phyloP scores from a whole-genome alignment of 1,140 invertebrate genomes.

The Macrosteles quadrilineatus region DNA sequence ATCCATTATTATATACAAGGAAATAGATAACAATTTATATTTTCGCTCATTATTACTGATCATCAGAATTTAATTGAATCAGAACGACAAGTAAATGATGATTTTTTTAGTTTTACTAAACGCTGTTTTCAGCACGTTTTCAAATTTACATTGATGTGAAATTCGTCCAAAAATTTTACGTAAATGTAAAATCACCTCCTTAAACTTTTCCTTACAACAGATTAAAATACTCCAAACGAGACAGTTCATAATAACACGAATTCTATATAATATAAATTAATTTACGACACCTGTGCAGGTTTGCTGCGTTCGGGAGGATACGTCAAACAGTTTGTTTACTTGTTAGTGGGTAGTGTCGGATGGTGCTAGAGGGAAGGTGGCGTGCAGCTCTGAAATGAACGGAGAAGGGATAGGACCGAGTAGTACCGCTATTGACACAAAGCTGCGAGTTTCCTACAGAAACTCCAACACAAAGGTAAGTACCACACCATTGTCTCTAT shows the following conservation, averaged over 20 bases:
- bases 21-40: no score
- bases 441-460: neutral
- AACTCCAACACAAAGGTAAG: neutral
- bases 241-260: neutral
- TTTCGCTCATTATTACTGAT: no score
- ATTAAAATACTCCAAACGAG: neutral
- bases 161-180: neutral
- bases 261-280: no score
- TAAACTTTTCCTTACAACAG: neutral
- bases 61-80: no score
- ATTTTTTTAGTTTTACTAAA: neutral
- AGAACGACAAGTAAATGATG: neutral
- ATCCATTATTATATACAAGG: no score
- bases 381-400: conserved; percentile 4
- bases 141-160: neutral
- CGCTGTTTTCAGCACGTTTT: neutral
- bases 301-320: no score
- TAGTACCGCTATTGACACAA: conserved; percentile 21
- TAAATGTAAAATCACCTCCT: neutral
- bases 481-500: neutral
- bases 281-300: no score
- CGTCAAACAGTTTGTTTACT: no score
- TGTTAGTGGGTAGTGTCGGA: neutral
- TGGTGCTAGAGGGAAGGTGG: neutral
- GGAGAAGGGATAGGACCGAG: conserved; percentile 9